These are phyloP conservation scores for Perizoma flavofasciatum DNA, from an alignment of 2,888 invertebrate species.

Conservation along the genomic window DNA sequence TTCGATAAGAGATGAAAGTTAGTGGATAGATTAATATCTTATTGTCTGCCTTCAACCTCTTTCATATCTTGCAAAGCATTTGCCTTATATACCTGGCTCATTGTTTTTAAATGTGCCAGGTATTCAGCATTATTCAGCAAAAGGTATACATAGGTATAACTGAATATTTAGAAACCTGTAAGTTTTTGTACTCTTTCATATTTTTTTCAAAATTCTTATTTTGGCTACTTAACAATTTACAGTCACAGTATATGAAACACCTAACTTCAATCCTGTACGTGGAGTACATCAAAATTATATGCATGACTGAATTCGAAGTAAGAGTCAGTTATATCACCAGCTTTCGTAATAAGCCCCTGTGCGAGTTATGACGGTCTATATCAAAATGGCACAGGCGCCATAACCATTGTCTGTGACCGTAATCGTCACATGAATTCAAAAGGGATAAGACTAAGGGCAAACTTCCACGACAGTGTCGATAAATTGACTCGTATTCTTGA, in stretches of 20 bases:
- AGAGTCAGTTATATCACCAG: conserved; percentile 19
- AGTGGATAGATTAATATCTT: conserved; percentile 40
- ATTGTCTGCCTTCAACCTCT: conserved; percentile 41
- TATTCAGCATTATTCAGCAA: too few relatives aligned
- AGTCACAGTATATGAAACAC: not conserved
- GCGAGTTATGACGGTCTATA: conserved; percentile 51
- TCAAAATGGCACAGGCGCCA: conserved; percentile 53
- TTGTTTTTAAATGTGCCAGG: not conserved
- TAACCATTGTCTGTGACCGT: conserved; percentile 54
- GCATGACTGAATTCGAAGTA: conserved; percentile 9
- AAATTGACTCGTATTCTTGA: not conserved
- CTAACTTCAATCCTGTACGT: too few relatives aligned
- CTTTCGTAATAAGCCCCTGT: conserved; percentile 41
- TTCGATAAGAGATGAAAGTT: conserved; percentile 45
- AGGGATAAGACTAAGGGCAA: conserved; percentile 21
- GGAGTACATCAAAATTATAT: too few relatives aligned
- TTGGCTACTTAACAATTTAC: not conserved
- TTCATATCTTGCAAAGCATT: conserved; percentile 14
- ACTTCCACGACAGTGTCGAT: not conserved
- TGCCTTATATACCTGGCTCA: not conserved
- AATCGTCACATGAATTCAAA: conserved; percentile 55
- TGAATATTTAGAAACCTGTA: too few relatives aligned
- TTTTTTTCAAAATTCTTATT: too few relatives aligned
- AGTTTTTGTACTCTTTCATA: not conserved
- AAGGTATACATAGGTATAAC: too few relatives aligned